Evolutionary conservation across 2,888 invertebrate genomes (phyloP).

Genomic region (Cephus runcator): DNA sequence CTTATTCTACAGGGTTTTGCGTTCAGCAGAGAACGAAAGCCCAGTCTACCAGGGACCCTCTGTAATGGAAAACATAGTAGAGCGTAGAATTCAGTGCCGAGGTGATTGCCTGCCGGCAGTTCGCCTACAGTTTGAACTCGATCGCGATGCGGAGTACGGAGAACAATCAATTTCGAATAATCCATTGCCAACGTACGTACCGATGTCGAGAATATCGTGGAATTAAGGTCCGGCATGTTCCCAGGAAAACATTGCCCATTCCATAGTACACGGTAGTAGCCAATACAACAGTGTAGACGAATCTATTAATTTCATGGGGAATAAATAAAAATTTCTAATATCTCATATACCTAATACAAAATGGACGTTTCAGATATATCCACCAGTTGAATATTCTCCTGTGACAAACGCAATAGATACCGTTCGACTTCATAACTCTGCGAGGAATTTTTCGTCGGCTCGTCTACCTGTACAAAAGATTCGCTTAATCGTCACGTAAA

Average conservation of each 20-base stretch:
- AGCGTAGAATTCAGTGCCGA: background rate
- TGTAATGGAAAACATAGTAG: background rate
- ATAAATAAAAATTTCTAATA: background rate
- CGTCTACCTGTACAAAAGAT: background rate
- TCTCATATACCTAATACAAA: background rate
- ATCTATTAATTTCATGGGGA: background rate
- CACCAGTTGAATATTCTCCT: background rate
- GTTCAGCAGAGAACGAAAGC: background rate
- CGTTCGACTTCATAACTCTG: background rate
- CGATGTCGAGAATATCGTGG: background rate
- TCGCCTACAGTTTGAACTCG: slow-evolving; percentile 29
- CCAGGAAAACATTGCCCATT: background rate
- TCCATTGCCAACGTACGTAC: slow-evolving; percentile 5
- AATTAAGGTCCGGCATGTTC: background rate
- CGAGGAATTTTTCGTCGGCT: background rate
- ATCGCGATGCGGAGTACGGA: slow-evolving; percentile 23
- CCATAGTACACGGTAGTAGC: background rate
- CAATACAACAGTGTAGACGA: background rate
- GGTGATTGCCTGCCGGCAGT: slow-evolving; percentile 28
- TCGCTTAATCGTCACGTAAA: background rate
- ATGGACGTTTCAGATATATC: background rate
- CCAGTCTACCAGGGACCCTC: background rate
- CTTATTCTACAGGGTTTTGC: background rate
- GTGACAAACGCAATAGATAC: background rate
- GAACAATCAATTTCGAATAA: slow-evolving; percentile 34